Evolutionary conservation across 2,888 invertebrate genomes (phyloP), one percentile per base, ranked within the genome.

Genomic region (Theodoxus fluviatilis): DNA sequence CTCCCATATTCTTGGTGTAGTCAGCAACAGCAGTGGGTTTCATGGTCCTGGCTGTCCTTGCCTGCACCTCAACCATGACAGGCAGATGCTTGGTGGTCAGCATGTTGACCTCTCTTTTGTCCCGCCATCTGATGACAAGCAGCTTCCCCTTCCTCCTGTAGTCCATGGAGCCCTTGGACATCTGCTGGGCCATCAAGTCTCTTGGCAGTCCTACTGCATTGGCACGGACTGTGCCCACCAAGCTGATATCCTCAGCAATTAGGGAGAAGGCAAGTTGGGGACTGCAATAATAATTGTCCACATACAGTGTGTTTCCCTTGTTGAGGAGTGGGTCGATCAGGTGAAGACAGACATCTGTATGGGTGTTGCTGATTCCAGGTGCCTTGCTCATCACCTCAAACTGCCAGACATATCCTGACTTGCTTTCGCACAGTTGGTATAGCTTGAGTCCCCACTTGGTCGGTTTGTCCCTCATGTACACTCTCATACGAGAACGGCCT

Each of bases 261-360:
- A 69, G 67, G 3, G 9, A 31, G 15, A 43, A 7, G 9, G 40
- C 55, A 31, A 72, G 22, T 3, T 15, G n/a, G 4, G 72, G 72
- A 37, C 35, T 22, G n/a, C 69, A 70, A n/a, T 67, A 72, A 33
- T 72, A 72, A 28, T 70, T 72, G 57, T 72, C 72, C 28, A 64
- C 67, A 67, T 47, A 72, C 1, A 72, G 47, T 9, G 15, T 18
- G 63, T 59, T 49, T 49, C 70, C 70, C 12, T 55, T 6, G 22
- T 43, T 22, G 1, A 57, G 52, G 1, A 59, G 38, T 6, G 70
- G 67, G 22, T 66, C n/a, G 7, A 67, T 66, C 7, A 64, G 64
- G 31, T 52, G n/a, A 18, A 35, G 33, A 3, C 22, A 6, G 22
- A 67, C 67, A 28, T 69, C 31, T 12, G 12, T 55, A 15, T 55